Percentiles rank a stretch among this genome's conserved stretches.
phyloP scores from a whole-genome alignment of 2,113 vertebrate species.

The Chitala chitala region DNA sequence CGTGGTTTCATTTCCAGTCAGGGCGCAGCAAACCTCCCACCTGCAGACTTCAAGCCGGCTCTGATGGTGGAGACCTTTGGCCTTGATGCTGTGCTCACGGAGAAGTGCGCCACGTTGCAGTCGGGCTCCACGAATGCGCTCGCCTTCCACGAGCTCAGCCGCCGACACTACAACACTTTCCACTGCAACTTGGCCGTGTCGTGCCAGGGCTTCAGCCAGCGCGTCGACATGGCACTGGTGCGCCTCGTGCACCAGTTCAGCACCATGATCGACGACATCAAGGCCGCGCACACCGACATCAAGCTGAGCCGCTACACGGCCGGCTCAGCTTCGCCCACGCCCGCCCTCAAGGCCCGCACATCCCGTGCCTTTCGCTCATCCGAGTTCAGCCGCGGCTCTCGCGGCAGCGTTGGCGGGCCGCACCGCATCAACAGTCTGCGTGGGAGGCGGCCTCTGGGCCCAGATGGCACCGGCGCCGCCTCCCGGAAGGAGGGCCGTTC shows the following conservation, averaged over 20 bases:
- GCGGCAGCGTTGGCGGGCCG: slow-evolving; percentile 85
- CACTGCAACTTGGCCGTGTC: slow-evolving; percentile 95
- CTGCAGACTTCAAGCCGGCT: slow-evolving; percentile 90
- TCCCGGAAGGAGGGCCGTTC: slow-evolving; percentile 79
- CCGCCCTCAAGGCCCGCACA: slow-evolving; percentile 89
- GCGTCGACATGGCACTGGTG: slow-evolving; percentile 95
- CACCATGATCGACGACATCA: slow-evolving; percentile 97
- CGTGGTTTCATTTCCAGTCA: slow-evolving; percentile 60
- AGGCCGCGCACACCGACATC: slow-evolving; percentile 96
- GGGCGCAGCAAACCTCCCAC: slow-evolving; percentile 82
- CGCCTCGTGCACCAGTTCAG: slow-evolving; percentile 98
- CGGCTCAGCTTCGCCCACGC: slow-evolving; percentile 89
- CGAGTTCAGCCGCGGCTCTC: slow-evolving; percentile 92
- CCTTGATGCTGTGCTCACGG: slow-evolving; percentile 89
- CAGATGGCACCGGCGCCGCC: slow-evolving; percentile 53
- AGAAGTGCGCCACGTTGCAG: slow-evolving; percentile 79
- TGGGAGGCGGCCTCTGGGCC: slow-evolving; percentile 62
- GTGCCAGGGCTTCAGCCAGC: slow-evolving; percentile 96
- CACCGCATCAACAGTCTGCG: slow-evolving; percentile 74
- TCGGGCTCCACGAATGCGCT: slow-evolving; percentile 75
- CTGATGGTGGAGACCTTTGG: slow-evolving; percentile 96
- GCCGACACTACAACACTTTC: slow-evolving; percentile 88
- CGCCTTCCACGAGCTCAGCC: slow-evolving; percentile 91
- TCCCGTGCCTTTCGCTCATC: slow-evolving; percentile 88
- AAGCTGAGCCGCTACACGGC: slow-evolving; percentile 95